These are phyloP conservation scores for Hirundichthys speculiger DNA, from an alignment of 2,113 vertebrate genomes.

Conservation along the genomic window DNA sequence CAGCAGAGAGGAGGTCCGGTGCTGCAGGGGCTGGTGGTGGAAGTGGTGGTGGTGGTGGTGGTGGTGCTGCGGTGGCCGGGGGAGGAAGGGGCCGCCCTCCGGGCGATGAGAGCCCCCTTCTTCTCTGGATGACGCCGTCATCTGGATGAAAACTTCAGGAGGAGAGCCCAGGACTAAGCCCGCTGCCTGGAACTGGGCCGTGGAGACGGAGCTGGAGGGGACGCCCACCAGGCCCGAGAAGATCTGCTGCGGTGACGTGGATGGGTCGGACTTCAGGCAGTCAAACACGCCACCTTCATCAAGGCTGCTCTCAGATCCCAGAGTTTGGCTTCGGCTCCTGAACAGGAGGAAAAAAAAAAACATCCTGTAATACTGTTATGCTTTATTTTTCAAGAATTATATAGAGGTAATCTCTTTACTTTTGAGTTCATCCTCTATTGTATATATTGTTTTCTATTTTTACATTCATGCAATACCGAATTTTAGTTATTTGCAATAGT, in stretches of 20 bases:
- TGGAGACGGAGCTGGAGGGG: slow-evolving; percentile 82
- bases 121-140: slow-evolving; percentile 87
- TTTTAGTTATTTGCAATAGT: no score
- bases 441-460: no score
- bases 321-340: slow-evolving; percentile 91
- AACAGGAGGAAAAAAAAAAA: not conserved
- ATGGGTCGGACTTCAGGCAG: slow-evolving; percentile 89
- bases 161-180: slow-evolving; percentile 90
- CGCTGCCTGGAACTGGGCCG: slow-evolving; percentile 87
- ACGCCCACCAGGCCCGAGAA: slow-evolving; percentile 91
- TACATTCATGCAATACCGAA: no score
- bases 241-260: slow-evolving; percentile 85
- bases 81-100: slow-evolving; percentile 82
- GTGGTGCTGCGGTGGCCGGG: slow-evolving; percentile 85
- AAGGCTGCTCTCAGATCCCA: slow-evolving; percentile 90
- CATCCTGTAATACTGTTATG: not conserved
- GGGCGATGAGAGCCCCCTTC: slow-evolving; percentile 82
- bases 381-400: no score
- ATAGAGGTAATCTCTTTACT: no score
- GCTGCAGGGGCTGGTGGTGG: slow-evolving; percentile 87
- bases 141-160: slow-evolving; percentile 93
- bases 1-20: slow-evolving; percentile 87
- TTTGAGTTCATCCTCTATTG: no score
- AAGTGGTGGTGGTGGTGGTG: slow-evolving; percentile 88
- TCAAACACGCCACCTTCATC: slow-evolving; percentile 93